Evolutionary conservation across 2,888 invertebrate genomes (phyloP), one percentile per base, ranked within the genome.

Genomic region (Beris chalybata): DNA sequence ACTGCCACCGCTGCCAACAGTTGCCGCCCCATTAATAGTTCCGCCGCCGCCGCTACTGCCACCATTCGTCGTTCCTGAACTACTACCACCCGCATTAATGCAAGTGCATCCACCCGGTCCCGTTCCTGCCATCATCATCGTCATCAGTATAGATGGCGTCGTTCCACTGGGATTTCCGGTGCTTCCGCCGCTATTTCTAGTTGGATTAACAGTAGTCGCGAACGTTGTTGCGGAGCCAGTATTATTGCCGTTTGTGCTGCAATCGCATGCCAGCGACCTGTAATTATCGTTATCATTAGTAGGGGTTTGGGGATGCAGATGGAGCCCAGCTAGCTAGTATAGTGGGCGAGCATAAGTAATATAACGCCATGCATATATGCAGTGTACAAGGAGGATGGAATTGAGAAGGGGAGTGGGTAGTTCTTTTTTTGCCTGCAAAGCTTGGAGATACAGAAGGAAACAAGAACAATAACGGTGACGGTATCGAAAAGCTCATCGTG

Each of bases 251-350:
- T 75, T 77, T 68, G 71, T 69, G 69, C 66, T 72, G 73, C 80
- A 81, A 71, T 81, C 81, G 75, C 81, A 81, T 73, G 76, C 78
- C 74, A 78, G 78, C 68, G 79, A 75, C 71, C 80, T 81, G 73
- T 72, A 72, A 72, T 73, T 72, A 72, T 73, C 68, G 71, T 72
- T 71, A 72, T 72, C 72, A 73, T 73, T 72, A 73, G 71, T 67
- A 44, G 29, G 13, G 5, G 32, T 47, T 57, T 50, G 43, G 48
- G 52, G 44, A 52, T 57, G 57, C 13, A 56, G 56, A 47, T 31
- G 43, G n/a, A 32, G 47, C 15, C 54, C 44, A 57, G 30, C 9
- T 6, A 48, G 48, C 29, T 12, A 22, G 29, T 59, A n/a, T n/a
- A 29, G 50, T 48, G 58, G 64, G 38, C 22, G 22, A 22, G 22